Evolutionary conservation across 2,797 vertebrate species (phyloP).

Genomic region (Oophaga sylvatica): DNA sequence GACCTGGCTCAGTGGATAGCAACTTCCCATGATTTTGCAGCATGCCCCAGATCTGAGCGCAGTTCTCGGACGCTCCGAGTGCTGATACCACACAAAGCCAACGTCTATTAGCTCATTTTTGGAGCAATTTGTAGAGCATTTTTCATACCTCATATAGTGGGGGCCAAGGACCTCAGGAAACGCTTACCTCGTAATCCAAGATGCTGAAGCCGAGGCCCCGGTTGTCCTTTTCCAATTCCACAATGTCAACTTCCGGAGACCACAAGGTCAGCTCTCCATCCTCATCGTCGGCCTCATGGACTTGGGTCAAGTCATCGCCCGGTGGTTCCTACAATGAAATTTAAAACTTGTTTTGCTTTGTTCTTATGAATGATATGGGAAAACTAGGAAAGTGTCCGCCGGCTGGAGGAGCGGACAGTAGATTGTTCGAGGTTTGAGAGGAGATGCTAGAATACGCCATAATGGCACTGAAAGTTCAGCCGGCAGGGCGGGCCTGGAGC

Average conservation of each 20-base stretch:
- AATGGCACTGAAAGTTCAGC: neutral
- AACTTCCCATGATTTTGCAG: no score
- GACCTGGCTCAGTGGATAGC: no score
- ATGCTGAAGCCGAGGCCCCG: constrained; percentile 95
- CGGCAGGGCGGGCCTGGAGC: neutral
- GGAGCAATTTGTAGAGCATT: neutral
- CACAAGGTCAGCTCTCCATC: constrained; percentile 90
- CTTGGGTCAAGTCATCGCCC: constrained; percentile 59
- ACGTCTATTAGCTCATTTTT: no score
- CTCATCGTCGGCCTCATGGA: constrained; percentile 68
- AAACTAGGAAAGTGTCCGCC: neutral
- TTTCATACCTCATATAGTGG: neutral
- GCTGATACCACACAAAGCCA: no score
- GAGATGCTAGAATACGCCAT: neutral
- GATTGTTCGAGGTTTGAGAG: neutral
- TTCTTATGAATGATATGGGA: neutral
- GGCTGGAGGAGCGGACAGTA: neutral
- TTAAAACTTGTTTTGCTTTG: no score
- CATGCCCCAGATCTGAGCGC: no score
- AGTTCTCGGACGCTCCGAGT: no score
- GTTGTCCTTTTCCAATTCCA: constrained; percentile 85
- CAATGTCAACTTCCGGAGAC: constrained; percentile 83
- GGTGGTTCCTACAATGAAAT: constrained; percentile 67
- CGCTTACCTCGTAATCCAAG: constrained; percentile 92
- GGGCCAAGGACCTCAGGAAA: neutral